Percentiles rank a stretch among this genome's conserved stretches.
These are phyloP conservation scores for Euglossa dilemma DNA, from an alignment of 1,140 invertebrate species.

Conservation along the genomic window DNA sequence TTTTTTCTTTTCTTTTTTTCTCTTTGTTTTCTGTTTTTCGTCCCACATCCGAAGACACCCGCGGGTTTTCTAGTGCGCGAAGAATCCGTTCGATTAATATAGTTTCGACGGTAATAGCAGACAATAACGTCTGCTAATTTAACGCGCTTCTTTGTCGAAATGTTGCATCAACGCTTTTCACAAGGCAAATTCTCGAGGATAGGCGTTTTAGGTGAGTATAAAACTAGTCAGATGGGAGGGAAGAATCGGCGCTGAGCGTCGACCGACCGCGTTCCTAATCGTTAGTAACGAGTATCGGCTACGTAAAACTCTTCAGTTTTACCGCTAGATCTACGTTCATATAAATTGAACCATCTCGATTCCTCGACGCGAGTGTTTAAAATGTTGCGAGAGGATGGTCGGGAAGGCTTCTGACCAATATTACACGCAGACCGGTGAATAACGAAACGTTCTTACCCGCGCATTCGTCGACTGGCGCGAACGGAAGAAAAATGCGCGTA, in stretches of 20 bases:
- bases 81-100: not conserved
- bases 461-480: not conserved
- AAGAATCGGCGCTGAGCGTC: not conserved
- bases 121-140: conserved; percentile 30
- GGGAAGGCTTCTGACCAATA: conserved; percentile 20
- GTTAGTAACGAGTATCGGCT: not conserved
- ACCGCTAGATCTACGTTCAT: conserved; percentile 17
- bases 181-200: conserved; percentile 40
- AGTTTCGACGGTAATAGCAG: not conserved
- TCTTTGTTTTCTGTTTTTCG: not conserved
- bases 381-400: not conserved
- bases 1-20: not conserved
- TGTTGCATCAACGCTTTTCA: conserved; percentile 5
- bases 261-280: not conserved
- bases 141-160: conserved; percentile 41
- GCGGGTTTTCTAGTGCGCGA: no score
- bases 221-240: conserved; percentile 34
- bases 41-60: not conserved
- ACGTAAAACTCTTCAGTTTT: not conserved
- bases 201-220: conserved; percentile 23
- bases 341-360: conserved; percentile 36
- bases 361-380: conserved; percentile 35
- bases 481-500: not conserved
- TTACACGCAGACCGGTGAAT: conserved; percentile 1
- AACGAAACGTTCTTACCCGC: not conserved